Base-by-base conservation (phyloP, 2,113 vertebrate genomes). In the Leucopsar rothschildi region DNA sequence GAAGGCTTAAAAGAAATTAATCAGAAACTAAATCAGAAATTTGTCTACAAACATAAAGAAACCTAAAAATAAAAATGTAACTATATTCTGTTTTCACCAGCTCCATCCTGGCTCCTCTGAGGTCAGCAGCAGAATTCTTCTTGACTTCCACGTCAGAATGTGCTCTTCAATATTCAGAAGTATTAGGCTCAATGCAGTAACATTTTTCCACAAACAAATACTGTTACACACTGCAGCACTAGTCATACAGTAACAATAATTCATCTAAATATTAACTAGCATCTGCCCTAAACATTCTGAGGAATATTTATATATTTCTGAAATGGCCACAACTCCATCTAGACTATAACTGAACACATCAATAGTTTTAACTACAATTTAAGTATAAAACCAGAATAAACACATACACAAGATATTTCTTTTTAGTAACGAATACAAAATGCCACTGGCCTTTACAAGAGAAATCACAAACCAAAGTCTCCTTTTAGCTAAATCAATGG, bases 1-100 rank as follows among this genome's bases (percentile, higher is more conserved):
- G 86, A 96, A 93, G 20, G 52, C 57, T 96, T 86, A 78, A 63
- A 79, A 71, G 8, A 71, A 81, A 81, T 50, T 55, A 81, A 73
- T 66, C 52, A 75, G 33, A 61, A 28, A 81, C 11, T 59, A 83
- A 71, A 94, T 28, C 23, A 82, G 21, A 78, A 76, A 86, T 53
- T 61, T 60, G 25, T 66, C 60, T 73, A 64, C 28, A 84, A 90
- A 66, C 19, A 57, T 23, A 56, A 3, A 73, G 50, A 80, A 90
- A 81, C 6, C 42, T 82, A 94, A 71, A 16, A 65, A 49, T 47
- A 69, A 81, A 68, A 61, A 68, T 20, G 24, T 9, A 64, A 52
- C 39, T 81, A 81, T 47, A 63, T 86, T 83, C 33, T 64, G 19
- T 75, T 92, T 93, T 93, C 92, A 92, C 70, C 75, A 88, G 53